A percentile compares a stretch with the other conserved stretches of the same genome.
Evolutionary conservation across 1,140 invertebrate genomes (phyloP).

Genomic region (Hypothenemus hampei): DNA sequence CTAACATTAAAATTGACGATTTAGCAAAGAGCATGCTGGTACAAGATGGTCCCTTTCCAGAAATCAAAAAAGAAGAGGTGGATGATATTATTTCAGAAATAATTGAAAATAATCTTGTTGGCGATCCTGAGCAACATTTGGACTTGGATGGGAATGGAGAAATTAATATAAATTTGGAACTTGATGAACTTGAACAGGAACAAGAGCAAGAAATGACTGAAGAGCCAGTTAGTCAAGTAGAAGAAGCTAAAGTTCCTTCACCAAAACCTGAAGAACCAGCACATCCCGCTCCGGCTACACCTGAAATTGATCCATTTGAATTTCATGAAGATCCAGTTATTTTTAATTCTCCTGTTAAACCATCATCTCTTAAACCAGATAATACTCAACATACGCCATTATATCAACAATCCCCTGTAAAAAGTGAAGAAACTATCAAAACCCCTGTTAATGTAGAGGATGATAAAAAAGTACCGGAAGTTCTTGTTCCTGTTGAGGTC

Average conservation of each 20-base stretch:
- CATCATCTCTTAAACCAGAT: conserved; percentile 26
- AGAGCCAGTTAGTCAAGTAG: not conserved
- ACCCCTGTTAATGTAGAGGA: not conserved
- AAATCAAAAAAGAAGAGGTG: conserved; percentile 44
- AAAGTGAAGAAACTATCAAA: conserved; percentile 11
- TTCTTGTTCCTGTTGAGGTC: not conserved
- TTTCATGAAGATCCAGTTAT: conserved; percentile 43
- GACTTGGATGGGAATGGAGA: conserved; percentile 41
- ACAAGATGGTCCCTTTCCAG: conserved; percentile 40
- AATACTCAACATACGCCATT: conserved; percentile 19
- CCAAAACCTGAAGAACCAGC: not conserved
- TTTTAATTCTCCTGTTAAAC: conserved; percentile 33
- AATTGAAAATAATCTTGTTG: conserved; percentile 43
- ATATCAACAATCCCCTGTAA: conserved; percentile 24
- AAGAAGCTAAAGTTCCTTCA: no score
- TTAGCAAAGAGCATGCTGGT: conserved; percentile 41
- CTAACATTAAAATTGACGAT: conserved; percentile 43
- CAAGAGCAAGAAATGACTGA: not conserved
- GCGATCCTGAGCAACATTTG: conserved; percentile 43
- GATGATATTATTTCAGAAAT: conserved; percentile 44
- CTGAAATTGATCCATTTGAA: conserved; percentile 49
- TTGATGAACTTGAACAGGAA: conserved; percentile 41
- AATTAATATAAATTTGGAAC: conserved; percentile 41
- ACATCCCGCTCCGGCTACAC: not conserved
- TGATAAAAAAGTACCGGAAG: not conserved